These are phyloP conservation scores for Bombus consobrinus DNA, from an alignment of 1,140 invertebrate species.

Conservation along the genomic window DNA sequence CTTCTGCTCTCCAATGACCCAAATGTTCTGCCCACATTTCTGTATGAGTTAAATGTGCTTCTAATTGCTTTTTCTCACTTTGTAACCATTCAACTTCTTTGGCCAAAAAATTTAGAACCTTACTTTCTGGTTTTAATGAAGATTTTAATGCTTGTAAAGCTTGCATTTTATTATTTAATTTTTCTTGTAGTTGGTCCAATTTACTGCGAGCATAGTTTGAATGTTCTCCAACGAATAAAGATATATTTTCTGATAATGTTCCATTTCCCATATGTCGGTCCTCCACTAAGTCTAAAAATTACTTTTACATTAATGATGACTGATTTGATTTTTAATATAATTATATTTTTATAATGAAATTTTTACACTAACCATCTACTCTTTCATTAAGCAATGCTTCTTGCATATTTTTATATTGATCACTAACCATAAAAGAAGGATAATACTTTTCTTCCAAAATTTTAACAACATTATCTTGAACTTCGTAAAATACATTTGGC, in stretches of 20 bases:
- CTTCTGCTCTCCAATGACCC: conserved; percentile 91
- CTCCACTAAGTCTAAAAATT: conserved; percentile 71
- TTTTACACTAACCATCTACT: conserved; percentile 79
- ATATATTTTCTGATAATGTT: conserved; percentile 72
- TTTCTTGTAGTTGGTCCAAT: conserved; percentile 91
- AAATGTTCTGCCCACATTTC: conserved; percentile 95
- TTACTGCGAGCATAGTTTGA: conserved; percentile 92
- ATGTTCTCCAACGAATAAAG: conserved; percentile 88
- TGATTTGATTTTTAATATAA: not conserved
- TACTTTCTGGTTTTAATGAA: conserved; percentile 90
- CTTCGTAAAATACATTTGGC: conserved; percentile 94
- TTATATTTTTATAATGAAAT: not conserved
- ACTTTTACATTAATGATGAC: conserved; percentile 16
- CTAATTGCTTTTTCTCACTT: conserved; percentile 89
- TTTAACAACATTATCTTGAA: conserved; percentile 91
- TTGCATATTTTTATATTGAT: conserved; percentile 91
- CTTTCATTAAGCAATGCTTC: conserved; percentile 88
- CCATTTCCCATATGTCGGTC: conserved; percentile 74
- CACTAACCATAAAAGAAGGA: conserved; percentile 93
- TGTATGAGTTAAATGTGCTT: conserved; percentile 92
- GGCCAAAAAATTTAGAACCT: conserved; percentile 89
- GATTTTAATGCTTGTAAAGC: conserved; percentile 90
- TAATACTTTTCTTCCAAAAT: conserved; percentile 94
- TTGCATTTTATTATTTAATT: conserved; percentile 90
- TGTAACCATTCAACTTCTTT: conserved; percentile 92